Evolutionary conservation across 2,888 invertebrate genomes (phyloP).

Genomic region (Drosophila acutilabella): DNA sequence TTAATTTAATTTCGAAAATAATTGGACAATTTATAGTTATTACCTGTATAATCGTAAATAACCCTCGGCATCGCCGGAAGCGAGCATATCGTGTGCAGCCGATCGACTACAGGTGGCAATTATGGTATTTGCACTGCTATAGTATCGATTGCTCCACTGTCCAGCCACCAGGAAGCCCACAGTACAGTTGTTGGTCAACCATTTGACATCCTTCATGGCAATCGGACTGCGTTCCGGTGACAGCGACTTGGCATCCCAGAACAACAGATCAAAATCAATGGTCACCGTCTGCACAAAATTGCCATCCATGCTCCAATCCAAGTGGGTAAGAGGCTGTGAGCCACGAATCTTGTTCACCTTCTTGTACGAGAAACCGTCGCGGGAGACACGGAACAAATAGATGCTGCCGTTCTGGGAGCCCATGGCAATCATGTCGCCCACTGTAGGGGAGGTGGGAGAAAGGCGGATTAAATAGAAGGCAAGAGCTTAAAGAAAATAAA

Average conservation of each 20-base stretch:
- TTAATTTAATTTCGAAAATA: too few relatives aligned
- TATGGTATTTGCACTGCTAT: conserved; percentile 93
- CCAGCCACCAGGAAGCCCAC: conserved; percentile 95
- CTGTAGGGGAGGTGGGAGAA: conserved; percentile 84
- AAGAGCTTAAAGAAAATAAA: too few relatives aligned
- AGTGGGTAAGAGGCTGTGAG: conserved; percentile 92
- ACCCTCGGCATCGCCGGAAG: conserved; percentile 95
- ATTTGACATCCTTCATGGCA: conserved; percentile 96
- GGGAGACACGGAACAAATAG: conserved; percentile 92
- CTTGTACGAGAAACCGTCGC: conserved; percentile 95
- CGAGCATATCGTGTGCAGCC: conserved; percentile 92
- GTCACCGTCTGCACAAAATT: conserved; percentile 95
- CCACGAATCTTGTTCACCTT: conserved; percentile 95
- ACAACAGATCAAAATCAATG: conserved; percentile 94
- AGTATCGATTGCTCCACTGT: conserved; percentile 96
- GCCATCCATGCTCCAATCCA: conserved; percentile 97
- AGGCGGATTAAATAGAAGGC: background rate
- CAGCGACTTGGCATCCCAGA: conserved; percentile 96
- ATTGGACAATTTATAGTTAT: conserved; percentile 5
- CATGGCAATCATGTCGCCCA: conserved; percentile 94
- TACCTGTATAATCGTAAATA: conserved; percentile 93
- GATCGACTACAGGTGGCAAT: conserved; percentile 93
- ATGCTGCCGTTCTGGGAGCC: conserved; percentile 95
- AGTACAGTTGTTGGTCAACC: conserved; percentile 94
- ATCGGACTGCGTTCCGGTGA: conserved; percentile 95